Percentiles rank a stretch among this genome's conserved stretches.
Conservation (phyloP, 2,888 invertebrate genomes). For the Idaea straminata region DNA sequence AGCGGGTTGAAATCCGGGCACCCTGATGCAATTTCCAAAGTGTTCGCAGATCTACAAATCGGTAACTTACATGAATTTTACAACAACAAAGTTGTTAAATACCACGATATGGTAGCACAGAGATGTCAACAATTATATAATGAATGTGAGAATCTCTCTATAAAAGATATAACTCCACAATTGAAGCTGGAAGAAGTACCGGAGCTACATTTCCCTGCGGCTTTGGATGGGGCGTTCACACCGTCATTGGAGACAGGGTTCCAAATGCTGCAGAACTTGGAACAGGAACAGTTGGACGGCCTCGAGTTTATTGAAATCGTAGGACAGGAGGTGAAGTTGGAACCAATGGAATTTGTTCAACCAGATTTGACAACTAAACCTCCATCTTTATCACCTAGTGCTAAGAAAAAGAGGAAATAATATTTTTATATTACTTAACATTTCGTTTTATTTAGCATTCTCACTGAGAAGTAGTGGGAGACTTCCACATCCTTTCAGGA, state of each 20-base stretch:
- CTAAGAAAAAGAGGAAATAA: conserved; percentile 72
- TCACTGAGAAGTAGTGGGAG: too few relatives aligned
- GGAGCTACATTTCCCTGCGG: conserved; percentile 77
- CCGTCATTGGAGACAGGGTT: conserved; percentile 83
- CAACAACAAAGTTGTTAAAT: conserved; percentile 60
- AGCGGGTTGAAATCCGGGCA: conserved; percentile 64
- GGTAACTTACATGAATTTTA: conserved; percentile 69
- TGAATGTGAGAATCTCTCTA: conserved; percentile 58
- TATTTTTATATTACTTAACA: conserved; percentile 11
- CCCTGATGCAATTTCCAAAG: conserved; percentile 72
- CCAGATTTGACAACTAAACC: conserved; percentile 55
- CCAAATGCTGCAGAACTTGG: conserved; percentile 83
- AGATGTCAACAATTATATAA: conserved; percentile 53
- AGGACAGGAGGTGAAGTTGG: conserved; percentile 69
- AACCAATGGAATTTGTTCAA: conserved; percentile 65
- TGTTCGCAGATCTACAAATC: conserved; percentile 67
- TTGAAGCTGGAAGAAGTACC: conserved; percentile 75
- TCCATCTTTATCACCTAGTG: conserved; percentile 59
- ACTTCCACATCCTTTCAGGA: too few relatives aligned
- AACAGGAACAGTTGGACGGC: conserved; percentile 78
- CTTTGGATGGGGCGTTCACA: conserved; percentile 72
- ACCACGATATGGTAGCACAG: conserved; percentile 60
- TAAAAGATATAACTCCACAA: conserved; percentile 61
- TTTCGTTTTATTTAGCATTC: background rate
- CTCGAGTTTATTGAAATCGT: conserved; percentile 67